A percentile compares a stretch with the other conserved stretches of the same genome.
Evolutionary conservation across 2,888 invertebrate genomes (phyloP).

Genomic region (Pseudococcus jackbeardsleyi): DNA sequence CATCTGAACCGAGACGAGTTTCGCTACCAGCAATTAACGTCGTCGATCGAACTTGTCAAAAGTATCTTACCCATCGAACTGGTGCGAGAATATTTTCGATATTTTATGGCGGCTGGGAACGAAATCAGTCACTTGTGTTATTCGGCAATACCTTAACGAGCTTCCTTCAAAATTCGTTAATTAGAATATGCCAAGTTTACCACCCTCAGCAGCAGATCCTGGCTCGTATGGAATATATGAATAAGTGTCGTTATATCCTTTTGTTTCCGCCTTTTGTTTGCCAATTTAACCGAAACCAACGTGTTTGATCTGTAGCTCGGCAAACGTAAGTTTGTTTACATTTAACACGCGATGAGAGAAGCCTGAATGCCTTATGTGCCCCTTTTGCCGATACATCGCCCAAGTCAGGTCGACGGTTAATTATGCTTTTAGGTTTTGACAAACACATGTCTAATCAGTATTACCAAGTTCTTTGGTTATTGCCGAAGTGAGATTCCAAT

Average conservation of each 20-base stretch:
- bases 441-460: slow-evolving; percentile 55
- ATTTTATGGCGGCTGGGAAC: not conserved
- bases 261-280: slow-evolving; percentile 52
- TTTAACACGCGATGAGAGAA: not conserved
- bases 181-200: slow-evolving; percentile 46
- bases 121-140: not conserved
- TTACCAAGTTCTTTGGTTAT: slow-evolving; percentile 1
- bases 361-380: not conserved
- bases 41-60: slow-evolving; percentile 24
- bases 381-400: slow-evolving; percentile 8
- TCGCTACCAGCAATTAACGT: not conserved
- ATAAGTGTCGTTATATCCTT: slow-evolving; percentile 44
- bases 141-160: slow-evolving; percentile 47
- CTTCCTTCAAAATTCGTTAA: slow-evolving; percentile 56
- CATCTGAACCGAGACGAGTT: not conserved
- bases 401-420: slow-evolving; percentile 26
- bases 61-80: not conserved
- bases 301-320: slow-evolving; percentile 37
- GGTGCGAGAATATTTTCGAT: not conserved
- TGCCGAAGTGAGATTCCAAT: slow-evolving; percentile 37
- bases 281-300: slow-evolving; percentile 53
- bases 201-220: not conserved
- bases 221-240: slow-evolving; percentile 46
- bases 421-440: slow-evolving; percentile 47
- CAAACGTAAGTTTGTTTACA: slow-evolving; percentile 50